Percentiles rank a stretch among this genome's conserved stretches.
Conservation (phyloP, 1,140 invertebrate species). For the Temnothorax longispinosus region DNA sequence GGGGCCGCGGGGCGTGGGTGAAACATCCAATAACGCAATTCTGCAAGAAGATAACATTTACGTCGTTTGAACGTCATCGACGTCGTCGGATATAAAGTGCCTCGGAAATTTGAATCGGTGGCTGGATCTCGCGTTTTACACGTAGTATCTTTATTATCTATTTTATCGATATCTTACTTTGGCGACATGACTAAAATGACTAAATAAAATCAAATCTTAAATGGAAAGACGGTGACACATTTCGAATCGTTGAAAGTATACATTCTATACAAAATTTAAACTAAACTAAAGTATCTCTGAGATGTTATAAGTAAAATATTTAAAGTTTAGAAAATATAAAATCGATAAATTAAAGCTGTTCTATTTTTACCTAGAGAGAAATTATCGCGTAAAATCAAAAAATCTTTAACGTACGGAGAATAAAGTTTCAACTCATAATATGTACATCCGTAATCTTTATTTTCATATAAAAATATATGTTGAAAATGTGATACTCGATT, state of each 20-base stretch:
- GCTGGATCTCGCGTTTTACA: not conserved
- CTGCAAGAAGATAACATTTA: slow-evolving; percentile 21
- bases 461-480: not conserved
- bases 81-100: slow-evolving; percentile 6
- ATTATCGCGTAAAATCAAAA: not conserved
- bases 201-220: not conserved
- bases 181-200: not conserved
- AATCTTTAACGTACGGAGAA: not conserved
- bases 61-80: slow-evolving; percentile 16
- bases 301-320: not conserved
- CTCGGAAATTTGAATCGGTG: not conserved
- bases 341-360: not conserved
- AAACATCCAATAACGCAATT: slow-evolving; percentile 18
- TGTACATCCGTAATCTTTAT: not conserved
- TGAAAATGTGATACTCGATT: not conserved
- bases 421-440: not conserved
- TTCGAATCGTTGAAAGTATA: not conserved
- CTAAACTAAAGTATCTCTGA: not conserved
- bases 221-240: not conserved
- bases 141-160: not conserved
- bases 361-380: not conserved
- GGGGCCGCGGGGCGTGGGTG: not conserved
- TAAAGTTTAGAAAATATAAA: not conserved
- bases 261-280: not conserved
- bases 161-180: not conserved